phyloP scores from a whole-genome alignment of 2,888 invertebrate genomes.

The Malthinus flaveolus region DNA sequence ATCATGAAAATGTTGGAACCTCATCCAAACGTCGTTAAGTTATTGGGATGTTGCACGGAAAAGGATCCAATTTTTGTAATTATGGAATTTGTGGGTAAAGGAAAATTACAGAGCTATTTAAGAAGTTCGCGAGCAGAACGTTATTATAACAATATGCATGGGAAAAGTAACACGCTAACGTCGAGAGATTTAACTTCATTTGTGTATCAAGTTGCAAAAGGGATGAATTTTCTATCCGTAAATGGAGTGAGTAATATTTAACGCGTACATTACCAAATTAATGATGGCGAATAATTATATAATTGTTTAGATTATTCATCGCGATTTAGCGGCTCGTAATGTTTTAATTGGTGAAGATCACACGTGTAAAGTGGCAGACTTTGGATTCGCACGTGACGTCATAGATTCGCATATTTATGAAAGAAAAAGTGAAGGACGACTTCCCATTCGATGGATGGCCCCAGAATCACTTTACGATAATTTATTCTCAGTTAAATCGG shows the following conservation, averaged over 20 bases:
- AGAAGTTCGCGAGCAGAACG: constrained; percentile 84
- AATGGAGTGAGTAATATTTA: constrained; percentile 69
- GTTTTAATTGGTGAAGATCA: constrained; percentile 85
- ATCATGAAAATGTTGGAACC: constrained; percentile 91
- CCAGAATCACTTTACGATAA: constrained; percentile 94
- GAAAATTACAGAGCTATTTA: constrained; percentile 87
- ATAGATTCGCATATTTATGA: constrained; percentile 88
- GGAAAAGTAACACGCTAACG: constrained; percentile 75
- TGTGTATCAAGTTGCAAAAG: constrained; percentile 87
- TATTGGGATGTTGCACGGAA: constrained; percentile 88
- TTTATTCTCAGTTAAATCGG: constrained; percentile 90
- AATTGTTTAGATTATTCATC: constrained; percentile 74
- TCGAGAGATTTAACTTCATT: constrained; percentile 87
- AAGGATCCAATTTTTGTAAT: constrained; percentile 90
- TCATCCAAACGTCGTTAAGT: constrained; percentile 87
- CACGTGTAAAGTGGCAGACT: constrained; percentile 91
- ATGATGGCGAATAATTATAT: too few relatives aligned
- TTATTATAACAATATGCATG: constrained; percentile 77
- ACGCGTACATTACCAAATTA: too few relatives aligned
- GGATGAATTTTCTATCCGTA: constrained; percentile 84
- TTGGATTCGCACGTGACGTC: constrained; percentile 90
- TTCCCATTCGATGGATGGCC: constrained; percentile 89
- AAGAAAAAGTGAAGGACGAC: constrained; percentile 74
- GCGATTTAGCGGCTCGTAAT: constrained; percentile 89
- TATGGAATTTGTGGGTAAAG: constrained; percentile 87